Evolutionary conservation across 2,113 vertebrate genomes (phyloP).

Genomic region (Paedocypris sp.): DNA sequence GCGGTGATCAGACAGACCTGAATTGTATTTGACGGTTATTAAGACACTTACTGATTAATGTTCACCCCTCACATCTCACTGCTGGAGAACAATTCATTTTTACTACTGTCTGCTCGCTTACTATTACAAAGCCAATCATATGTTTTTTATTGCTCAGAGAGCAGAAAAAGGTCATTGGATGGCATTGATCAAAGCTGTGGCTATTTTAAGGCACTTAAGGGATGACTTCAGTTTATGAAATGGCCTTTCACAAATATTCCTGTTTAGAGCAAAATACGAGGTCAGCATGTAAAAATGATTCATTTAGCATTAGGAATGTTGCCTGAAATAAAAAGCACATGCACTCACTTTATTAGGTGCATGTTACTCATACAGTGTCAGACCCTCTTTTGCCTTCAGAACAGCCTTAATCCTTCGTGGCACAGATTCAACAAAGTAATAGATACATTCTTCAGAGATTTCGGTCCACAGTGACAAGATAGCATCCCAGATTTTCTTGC

Average conservation of each 20-base stretch:
- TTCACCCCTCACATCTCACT: slow-evolving; percentile 19
- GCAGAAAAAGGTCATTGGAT: slow-evolving; percentile 12
- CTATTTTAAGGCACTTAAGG: background rate
- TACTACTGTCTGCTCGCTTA: slow-evolving; percentile 1
- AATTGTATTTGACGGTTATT: slow-evolving; percentile 8
- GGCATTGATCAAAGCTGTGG: background rate
- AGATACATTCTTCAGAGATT: too few species aligned
- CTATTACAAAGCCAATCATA: slow-evolving; percentile 16
- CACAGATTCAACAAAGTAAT: too few species aligned
- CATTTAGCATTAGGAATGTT: too few species aligned
- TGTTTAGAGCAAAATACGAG: background rate
- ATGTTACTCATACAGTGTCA: too few species aligned
- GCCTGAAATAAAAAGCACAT: too few species aligned
- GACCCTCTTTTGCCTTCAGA: too few species aligned
- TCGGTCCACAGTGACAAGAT: too few species aligned
- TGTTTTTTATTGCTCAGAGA: background rate
- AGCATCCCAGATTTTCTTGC: too few species aligned
- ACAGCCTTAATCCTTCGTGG: too few species aligned
- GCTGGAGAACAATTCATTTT: slow-evolving; percentile 8
- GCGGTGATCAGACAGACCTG: background rate
- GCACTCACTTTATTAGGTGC: too few species aligned
- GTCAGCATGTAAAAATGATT: background rate
- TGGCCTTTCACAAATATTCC: background rate
- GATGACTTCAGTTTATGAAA: background rate
- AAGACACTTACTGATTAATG: slow-evolving; percentile 15